These are phyloP conservation scores for Ariopsis seemanni DNA, from an alignment of 2,113 vertebrate genomes.

Conservation along the genomic window DNA sequence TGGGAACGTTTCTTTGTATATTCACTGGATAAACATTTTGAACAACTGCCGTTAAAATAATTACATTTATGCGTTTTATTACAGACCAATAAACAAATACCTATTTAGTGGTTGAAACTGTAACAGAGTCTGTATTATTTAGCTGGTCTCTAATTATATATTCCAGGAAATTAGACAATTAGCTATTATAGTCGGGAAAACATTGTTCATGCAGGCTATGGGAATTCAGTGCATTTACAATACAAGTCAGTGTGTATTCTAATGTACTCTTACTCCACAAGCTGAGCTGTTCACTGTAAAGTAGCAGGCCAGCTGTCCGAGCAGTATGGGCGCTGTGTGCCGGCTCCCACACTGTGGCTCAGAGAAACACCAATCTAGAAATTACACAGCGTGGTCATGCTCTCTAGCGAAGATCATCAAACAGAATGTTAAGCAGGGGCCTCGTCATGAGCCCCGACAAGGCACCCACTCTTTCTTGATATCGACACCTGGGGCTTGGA, in stretches of 20 bases:
- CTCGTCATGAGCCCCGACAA: slow-evolving; percentile 57
- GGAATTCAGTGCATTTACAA: background rate
- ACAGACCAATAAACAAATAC: slow-evolving; percentile 5
- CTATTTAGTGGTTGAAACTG: background rate
- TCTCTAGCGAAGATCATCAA: slow-evolving; percentile 80
- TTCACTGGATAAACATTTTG: slow-evolving; percentile 9
- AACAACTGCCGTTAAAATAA: background rate
- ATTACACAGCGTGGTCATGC: slow-evolving; percentile 67
- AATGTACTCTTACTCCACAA: slow-evolving; percentile 9
- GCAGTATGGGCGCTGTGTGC: slow-evolving; percentile 79
- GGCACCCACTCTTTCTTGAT: slow-evolving; percentile 78
- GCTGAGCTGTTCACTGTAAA: slow-evolving; percentile 31
- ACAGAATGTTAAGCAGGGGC: slow-evolving; percentile 73
- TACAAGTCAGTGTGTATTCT: background rate
- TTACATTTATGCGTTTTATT: slow-evolving; percentile 16
- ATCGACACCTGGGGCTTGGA: slow-evolving; percentile 59
- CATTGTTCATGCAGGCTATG: background rate
- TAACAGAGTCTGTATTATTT: background rate
- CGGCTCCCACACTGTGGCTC: slow-evolving; percentile 72
- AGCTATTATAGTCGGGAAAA: background rate
- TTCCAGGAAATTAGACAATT: slow-evolving; percentile 8
- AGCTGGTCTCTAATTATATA: slow-evolving; percentile 17
- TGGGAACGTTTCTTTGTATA: slow-evolving; percentile 25
- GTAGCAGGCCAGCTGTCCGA: slow-evolving; percentile 81
- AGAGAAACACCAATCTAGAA: slow-evolving; percentile 58